phyloP scores from a whole-genome alignment of 2,113 vertebrate species.

The Chaetodon auriga region DNA sequence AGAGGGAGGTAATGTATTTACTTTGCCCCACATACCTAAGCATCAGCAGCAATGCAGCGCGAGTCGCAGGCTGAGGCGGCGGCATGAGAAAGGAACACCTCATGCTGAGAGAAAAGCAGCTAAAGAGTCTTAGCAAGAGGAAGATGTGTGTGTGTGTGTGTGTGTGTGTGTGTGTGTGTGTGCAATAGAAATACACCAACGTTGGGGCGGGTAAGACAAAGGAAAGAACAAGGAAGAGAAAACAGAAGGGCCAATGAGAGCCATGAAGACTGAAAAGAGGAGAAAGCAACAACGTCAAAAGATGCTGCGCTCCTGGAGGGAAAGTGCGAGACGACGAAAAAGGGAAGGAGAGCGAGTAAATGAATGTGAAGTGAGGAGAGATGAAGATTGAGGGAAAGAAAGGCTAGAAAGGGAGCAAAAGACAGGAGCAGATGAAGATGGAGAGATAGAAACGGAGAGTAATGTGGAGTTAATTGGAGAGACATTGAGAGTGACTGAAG shows the following conservation, averaged over 20 bases:
- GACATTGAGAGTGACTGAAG: constrained; percentile 59
- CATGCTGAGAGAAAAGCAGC: constrained; percentile 58
- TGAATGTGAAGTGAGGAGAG: constrained; percentile 45
- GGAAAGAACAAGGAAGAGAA: constrained; percentile 17
- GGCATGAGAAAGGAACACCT: constrained; percentile 57
- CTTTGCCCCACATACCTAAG: constrained; percentile 40
- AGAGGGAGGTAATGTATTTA: constrained; percentile 40
- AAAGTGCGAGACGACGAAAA: constrained; percentile 21
- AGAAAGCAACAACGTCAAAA: constrained; percentile 47
- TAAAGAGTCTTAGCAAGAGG: constrained; percentile 38
- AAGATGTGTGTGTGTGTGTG: constrained; percentile 28
- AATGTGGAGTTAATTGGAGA: constrained; percentile 69
- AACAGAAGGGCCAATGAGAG: constrained; percentile 23
- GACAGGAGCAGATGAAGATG: constrained; percentile 68
- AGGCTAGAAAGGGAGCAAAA: constrained; percentile 30
- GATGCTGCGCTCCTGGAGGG: constrained; percentile 47
- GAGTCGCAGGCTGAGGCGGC: constrained; percentile 40
- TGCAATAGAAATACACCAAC: constrained; percentile 31
- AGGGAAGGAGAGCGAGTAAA: constrained; percentile 25
- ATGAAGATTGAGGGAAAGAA: constrained; percentile 58
- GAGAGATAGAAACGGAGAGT: constrained; percentile 67
- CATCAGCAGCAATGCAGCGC: constrained; percentile 37
- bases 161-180: constrained; percentile 14
- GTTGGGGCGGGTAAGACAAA: constrained; percentile 16
- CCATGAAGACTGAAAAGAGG: constrained; percentile 26